These are phyloP conservation scores for Pseudochromis fuscus DNA, from an alignment of 2,797 vertebrate species.

Conservation along the genomic window DNA sequence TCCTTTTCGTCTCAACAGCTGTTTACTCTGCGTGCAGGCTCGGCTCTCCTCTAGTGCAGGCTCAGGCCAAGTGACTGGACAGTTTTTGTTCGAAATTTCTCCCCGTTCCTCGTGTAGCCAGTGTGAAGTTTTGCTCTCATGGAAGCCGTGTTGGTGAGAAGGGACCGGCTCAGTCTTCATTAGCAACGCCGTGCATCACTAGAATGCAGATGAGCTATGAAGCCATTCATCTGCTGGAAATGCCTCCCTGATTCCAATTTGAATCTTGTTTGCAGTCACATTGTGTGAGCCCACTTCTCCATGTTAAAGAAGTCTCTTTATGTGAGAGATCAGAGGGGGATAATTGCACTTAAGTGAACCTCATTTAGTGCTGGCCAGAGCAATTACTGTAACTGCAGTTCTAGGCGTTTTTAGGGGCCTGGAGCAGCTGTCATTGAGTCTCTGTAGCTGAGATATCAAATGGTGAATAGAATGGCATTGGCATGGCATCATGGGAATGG, in stretches of 20 bases:
- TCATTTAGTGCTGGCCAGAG: slow-evolving; percentile 85
- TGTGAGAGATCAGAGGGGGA: slow-evolving; percentile 84
- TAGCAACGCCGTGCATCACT: slow-evolving; percentile 78
- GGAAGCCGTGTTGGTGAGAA: slow-evolving; percentile 62
- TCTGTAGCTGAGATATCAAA: slow-evolving; percentile 79
- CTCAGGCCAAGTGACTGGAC: slow-evolving; percentile 43
- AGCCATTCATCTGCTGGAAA: slow-evolving; percentile 84
- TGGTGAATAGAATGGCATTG: slow-evolving; percentile 81
- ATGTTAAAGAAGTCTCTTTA: slow-evolving; percentile 85
- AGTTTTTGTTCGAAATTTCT: slow-evolving; percentile 43
- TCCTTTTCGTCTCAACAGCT: slow-evolving; percentile 42
- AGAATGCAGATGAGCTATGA: slow-evolving; percentile 85
- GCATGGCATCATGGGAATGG: slow-evolving; percentile 77
- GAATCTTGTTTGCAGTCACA: slow-evolving; percentile 85
- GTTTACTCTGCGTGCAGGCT: slow-evolving; percentile 36
- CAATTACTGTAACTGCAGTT: slow-evolving; percentile 86
- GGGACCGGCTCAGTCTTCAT: slow-evolving; percentile 80
- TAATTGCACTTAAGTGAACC: slow-evolving; percentile 88
- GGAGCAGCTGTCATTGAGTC: slow-evolving; percentile 78
- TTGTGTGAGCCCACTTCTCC: slow-evolving; percentile 83
- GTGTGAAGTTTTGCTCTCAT: slow-evolving; percentile 64
- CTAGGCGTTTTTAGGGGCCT: slow-evolving; percentile 72
- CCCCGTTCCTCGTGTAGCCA: slow-evolving; percentile 43
- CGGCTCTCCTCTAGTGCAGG: slow-evolving; percentile 3
- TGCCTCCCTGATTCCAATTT: slow-evolving; percentile 85